Evolutionary conservation across 2,113 vertebrate genomes (phyloP), one percentile per base, ranked within the genome.

Genomic region (Apteryx owenii): DNA sequence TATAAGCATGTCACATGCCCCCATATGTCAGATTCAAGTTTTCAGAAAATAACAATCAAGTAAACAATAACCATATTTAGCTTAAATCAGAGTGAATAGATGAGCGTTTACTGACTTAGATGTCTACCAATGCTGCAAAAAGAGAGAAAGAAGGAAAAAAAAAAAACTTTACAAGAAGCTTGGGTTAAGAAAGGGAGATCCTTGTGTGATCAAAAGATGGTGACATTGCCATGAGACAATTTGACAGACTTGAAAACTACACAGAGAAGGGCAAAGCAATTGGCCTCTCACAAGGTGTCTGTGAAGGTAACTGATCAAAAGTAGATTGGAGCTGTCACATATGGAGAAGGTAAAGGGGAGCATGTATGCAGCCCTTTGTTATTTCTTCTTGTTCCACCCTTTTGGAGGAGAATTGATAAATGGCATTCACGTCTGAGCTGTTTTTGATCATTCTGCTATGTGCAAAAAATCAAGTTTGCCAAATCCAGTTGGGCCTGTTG

Each of bases 101-200:
- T 60, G 5, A 61, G 1, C 10, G 3, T 86, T 86, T 82, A 75
- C 14, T 53, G 28, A 11, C 23, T 81, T 64, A 69, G 17, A 46
- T 58, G 7, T 40, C 40, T 83, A 10, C 20, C 31, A 38, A 9
- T 53, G 38, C 3, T 54, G 17, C 2, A 4, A 9, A 10, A 20
- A n/a, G 54, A 14, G 11, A 18, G 25, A 40, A 40, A 19, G 8
- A 7, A 26, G 12, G 8, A 28, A 25, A 16, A 19, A 19, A 19
- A 19, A 19, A 3, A 19, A 60, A 14, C 4, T 20, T 4, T 51
- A 15, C 3, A 22, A 29, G 54, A 48, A n/a, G 0, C 17, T 83
- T 80, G 25, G 12, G 46, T 68, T 80, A 81, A 42, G 9, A 88
- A 31, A 68, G 0, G 1, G 62, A 58, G 6, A 19, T 7, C 17